Conservation (phyloP, 2,797 vertebrate species). For the Peromyscus attwateri region DNA sequence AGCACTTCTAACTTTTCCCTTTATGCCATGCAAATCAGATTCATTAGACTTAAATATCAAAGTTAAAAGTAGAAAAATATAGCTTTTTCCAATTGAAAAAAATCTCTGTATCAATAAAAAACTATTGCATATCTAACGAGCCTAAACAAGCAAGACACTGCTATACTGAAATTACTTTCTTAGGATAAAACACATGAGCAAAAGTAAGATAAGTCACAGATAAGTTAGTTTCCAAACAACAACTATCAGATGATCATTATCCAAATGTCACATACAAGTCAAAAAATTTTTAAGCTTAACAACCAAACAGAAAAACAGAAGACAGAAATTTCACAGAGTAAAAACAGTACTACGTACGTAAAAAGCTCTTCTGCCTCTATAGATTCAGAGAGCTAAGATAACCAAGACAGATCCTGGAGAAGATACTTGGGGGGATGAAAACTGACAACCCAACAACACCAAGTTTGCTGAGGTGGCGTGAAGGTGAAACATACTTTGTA, state of each 20-base stretch:
- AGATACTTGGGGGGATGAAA: background rate
- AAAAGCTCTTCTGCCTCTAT: background rate
- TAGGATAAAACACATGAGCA: background rate
- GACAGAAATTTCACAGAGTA: background rate
- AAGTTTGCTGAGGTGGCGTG: background rate
- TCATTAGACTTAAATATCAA: background rate
- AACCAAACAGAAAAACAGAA: background rate
- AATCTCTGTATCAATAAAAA: background rate
- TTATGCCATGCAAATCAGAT: background rate
- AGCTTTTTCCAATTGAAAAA: background rate
- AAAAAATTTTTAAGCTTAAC: background rate
- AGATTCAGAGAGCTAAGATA: background rate
- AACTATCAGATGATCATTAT: background rate
- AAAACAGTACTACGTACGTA: background rate
- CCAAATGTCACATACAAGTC: background rate
- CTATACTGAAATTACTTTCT: background rate
- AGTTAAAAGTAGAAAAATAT: background rate
- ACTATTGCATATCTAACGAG: background rate
- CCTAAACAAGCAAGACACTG: background rate
- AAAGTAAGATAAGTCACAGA: background rate
- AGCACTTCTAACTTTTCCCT: background rate
- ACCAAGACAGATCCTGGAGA: background rate
- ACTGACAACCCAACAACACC: background rate
- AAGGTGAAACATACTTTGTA: background rate
- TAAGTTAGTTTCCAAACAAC: background rate